phyloP scores from a whole-genome alignment of 2,797 vertebrate species.

The Catharus ustulatus region DNA sequence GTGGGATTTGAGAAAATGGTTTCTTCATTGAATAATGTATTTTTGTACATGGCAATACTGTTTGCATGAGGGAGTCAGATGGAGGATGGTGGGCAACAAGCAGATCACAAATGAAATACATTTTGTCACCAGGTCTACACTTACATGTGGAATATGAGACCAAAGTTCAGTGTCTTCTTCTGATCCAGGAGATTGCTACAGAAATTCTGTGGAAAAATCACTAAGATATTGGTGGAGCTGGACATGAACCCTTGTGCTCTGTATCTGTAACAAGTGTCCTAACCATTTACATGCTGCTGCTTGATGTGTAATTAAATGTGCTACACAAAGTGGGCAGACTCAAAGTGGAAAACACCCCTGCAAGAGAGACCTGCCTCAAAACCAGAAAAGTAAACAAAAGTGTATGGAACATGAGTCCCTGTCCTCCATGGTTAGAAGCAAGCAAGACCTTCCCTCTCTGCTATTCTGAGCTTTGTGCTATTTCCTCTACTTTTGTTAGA shows the following conservation, averaged over 20 bases:
- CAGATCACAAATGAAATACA: fast-evolving
- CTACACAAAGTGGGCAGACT: not conserved
- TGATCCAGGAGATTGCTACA: not conserved
- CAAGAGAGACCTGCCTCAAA: not conserved
- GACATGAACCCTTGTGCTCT: fast-evolving
- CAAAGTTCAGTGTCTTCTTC: fast-evolving
- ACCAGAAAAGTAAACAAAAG: not conserved
- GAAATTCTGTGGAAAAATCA: not conserved
- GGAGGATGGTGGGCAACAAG: not conserved
- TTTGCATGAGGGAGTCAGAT: not conserved
- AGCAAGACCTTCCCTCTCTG: not conserved
- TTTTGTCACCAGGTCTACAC: not conserved
- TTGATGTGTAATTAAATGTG: not conserved
- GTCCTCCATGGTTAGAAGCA: not conserved
- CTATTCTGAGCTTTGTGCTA: not conserved
- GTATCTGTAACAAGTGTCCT: not conserved
- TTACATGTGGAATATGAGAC: not conserved
- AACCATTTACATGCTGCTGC: fast-evolving
- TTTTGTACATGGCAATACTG: not conserved
- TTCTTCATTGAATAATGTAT: not conserved
- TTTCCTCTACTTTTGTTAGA: not conserved
- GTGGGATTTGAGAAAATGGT: not conserved
- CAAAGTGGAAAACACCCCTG: not conserved
- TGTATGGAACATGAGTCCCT: not conserved
- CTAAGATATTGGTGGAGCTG: not conserved